Evolutionary conservation across 2,113 vertebrate species (phyloP), one percentile per base, ranked within the genome.

Genomic region (Sander vitreus): DNA sequence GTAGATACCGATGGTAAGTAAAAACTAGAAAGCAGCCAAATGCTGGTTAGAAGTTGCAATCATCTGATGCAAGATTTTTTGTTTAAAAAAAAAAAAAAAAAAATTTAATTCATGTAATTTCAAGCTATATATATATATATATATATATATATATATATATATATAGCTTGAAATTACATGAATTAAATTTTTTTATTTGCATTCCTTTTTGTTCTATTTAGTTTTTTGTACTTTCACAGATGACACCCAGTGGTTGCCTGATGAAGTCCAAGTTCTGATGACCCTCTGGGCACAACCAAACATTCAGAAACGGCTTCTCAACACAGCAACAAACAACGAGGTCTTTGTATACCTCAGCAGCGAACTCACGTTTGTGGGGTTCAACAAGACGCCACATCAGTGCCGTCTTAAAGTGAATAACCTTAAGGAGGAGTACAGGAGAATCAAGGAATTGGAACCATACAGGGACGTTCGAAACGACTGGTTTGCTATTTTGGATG

Each of bases 181-280:
- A n/a, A n/a, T n/a, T n/a, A n/a, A n/a, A n/a, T n/a, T n/a, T n/a
- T n/a, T n/a, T n/a, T n/a, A 36, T 65, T 14, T 14, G 9, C 8
- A 19, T 69, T 33, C 48, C 16, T n/a, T 43, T 16, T 16, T 3
- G 14, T 55, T 55, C 2, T 39, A 45, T 72, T 47, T 54, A 3
- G 36, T 5, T 55, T 15, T 33, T 50, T 53, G 1, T 58, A 6
- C 57, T 75, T 47, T 36, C 33, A 13, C 48, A 78, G 74, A 74
- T 66, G 59, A 60, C 67, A 18, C 19, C 2, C 48, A 1, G 0
- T 89, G 87, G 84, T 9, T 70, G 27, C 73, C 73, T 10, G 80
- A 89, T 48, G 84, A 89, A 78, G 60, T 85, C 69, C 87, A 83
- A 23, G 83, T 86, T 8, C 62, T 86, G 5, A n/a, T 83, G 54